A percentile compares a stretch with the other conserved stretches of the same genome.
Evolutionary conservation across 2,113 vertebrate species (phyloP).

Genomic region (Aldabrachelys gigantea): DNA sequence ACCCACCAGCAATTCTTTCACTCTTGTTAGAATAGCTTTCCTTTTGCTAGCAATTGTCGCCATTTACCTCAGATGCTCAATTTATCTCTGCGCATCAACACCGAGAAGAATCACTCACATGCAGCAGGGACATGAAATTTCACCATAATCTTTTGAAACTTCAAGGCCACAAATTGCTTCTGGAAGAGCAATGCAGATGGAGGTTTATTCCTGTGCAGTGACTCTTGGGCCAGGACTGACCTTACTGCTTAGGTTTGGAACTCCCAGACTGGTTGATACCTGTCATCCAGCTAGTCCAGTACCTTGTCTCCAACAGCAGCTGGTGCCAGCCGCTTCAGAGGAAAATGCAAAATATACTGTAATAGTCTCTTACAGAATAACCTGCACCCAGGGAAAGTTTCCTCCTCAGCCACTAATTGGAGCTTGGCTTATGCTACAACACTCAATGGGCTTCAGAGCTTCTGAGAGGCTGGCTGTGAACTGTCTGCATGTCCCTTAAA

Average conservation of each 20-base stretch:
- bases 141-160: neutral
- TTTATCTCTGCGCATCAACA: no score
- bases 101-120: neutral
- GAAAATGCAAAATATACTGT: neutral
- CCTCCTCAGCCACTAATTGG: neutral
- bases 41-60: neutral
- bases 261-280: neutral
- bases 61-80: neutral
- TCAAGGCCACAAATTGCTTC: neutral
- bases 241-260: neutral
- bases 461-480: neutral
- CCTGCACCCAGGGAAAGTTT: neutral
- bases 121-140: neutral
- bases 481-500: neutral
- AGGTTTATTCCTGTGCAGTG: neutral
- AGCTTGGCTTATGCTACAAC: neutral
- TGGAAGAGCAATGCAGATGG: neutral
- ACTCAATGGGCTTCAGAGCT: neutral
- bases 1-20: neutral
- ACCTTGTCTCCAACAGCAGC: neutral
- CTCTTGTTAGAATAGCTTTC: neutral
- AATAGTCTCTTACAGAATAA: neutral
- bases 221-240: neutral
- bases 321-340: neutral
- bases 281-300: no score